Evolutionary conservation across 2,113 vertebrate species (phyloP).

Genomic region (Perca fluviatilis): DNA sequence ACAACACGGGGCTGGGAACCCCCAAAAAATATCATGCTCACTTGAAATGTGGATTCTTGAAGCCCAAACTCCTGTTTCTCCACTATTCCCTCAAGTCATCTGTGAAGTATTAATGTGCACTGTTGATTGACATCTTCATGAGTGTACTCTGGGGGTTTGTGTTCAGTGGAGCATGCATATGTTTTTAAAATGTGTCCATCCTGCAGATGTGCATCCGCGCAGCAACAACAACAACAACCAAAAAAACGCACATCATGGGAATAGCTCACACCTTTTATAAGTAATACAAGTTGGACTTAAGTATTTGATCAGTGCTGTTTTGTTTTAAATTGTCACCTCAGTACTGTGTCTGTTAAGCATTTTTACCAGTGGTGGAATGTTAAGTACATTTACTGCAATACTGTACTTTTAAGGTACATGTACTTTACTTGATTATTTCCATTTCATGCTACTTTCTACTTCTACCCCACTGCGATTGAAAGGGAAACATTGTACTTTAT

Average conservation of each 20-base stretch:
- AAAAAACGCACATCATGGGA: slow-evolving; percentile 17
- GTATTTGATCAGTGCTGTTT: background rate
- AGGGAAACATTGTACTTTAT: background rate
- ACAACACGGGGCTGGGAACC: background rate
- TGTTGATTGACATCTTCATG: slow-evolving; percentile 61
- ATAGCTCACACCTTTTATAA: background rate
- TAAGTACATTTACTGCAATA: background rate
- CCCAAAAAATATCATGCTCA: slow-evolving; percentile 3
- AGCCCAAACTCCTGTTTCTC: slow-evolving; percentile 33
- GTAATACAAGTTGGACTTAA: background rate
- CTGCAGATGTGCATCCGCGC: slow-evolving; percentile 60
- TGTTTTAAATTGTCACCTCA: background rate
- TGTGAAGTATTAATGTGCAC: slow-evolving; percentile 58
- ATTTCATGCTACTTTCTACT: background rate
- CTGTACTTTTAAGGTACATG: background rate
- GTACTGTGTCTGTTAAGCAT: background rate
- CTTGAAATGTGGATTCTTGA: slow-evolving; percentile 30
- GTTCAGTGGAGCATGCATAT: slow-evolving; percentile 43
- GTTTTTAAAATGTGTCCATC: slow-evolving; percentile 44
- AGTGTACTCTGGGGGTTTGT: slow-evolving; percentile 46
- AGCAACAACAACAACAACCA: slow-evolving; percentile 2
- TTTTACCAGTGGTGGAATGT: background rate
- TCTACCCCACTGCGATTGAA: background rate
- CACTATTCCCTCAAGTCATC: slow-evolving; percentile 9
- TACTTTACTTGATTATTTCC: background rate